phyloP scores from a whole-genome alignment of 2,888 invertebrate genomes.

The Emmelina monodactyla region DNA sequence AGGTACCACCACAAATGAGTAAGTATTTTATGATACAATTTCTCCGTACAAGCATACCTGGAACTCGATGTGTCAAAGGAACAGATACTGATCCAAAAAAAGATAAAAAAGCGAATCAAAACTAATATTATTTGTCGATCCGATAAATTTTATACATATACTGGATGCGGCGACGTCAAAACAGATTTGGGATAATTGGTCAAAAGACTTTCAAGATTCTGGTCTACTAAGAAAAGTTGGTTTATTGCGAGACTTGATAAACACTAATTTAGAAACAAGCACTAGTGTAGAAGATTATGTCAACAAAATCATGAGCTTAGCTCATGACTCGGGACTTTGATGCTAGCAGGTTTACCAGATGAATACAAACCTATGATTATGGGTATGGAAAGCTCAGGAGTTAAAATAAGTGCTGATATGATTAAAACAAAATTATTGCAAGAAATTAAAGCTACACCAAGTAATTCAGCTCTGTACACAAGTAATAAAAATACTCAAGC shows the following conservation, averaged over 20 bases:
- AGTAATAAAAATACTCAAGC: background rate
- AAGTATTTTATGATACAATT: no score
- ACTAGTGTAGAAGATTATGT: conserved; percentile 11
- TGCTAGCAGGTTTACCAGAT: conserved; percentile 1
- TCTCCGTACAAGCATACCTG: no score
- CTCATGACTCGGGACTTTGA: conserved; percentile 12
- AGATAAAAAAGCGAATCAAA: conserved; percentile 10
- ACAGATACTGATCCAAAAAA: conserved; percentile 4
- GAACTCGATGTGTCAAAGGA: no score
- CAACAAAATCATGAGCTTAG: conserved; percentile 11
- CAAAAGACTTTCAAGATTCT: conserved; percentile 10
- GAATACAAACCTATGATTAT: background rate
- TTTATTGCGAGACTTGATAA: conserved; percentile 9
- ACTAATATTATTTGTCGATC: conserved; percentile 7
- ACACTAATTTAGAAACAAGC: conserved; percentile 8
- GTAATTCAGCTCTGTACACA: background rate
- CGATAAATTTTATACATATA: conserved; percentile 6
- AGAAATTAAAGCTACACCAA: background rate
- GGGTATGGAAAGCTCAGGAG: background rate
- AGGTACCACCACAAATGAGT: no score
- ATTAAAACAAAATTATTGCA: conserved; percentile 1
- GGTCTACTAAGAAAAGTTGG: conserved; percentile 9
- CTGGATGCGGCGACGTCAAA: conserved; percentile 8
- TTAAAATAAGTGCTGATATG: background rate
- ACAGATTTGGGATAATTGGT: conserved; percentile 11